Evolutionary conservation across 2,888 invertebrate genomes (phyloP).

Genomic region (Thysanoteuthis rhombus): DNA sequence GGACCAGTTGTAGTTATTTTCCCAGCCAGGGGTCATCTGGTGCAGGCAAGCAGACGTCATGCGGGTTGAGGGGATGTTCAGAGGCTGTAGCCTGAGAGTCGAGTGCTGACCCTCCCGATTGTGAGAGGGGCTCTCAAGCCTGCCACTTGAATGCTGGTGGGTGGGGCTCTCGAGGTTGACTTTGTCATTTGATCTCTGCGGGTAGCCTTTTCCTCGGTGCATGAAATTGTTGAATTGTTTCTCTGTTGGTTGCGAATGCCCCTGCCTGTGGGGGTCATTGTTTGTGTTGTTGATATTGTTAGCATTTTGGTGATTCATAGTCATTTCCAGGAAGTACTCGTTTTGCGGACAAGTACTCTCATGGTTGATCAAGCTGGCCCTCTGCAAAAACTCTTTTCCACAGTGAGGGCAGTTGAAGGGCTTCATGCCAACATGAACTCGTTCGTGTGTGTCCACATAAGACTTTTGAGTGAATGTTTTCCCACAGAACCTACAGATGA

Average conservation of each 20-base stretch:
- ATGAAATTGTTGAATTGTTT: background rate
- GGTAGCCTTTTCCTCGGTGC: background rate
- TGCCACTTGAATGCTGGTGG: background rate
- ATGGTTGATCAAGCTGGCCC: background rate
- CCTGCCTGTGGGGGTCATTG: background rate
- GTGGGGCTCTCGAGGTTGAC: background rate
- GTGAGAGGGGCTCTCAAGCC: background rate
- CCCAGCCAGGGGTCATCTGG: slow-evolving; percentile 21
- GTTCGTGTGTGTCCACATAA: background rate
- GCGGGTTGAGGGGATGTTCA: slow-evolving; percentile 18
- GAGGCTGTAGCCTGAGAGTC: background rate
- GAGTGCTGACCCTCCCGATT: background rate
- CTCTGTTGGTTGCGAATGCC: background rate
- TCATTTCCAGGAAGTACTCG: background rate
- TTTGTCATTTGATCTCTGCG: background rate
- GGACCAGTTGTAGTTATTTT: slow-evolving; percentile 28
- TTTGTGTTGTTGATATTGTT: slow-evolving; percentile 13
- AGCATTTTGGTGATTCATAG: background rate
- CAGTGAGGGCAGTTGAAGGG: slow-evolving; percentile 21
- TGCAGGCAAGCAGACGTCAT: background rate
- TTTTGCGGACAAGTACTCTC: slow-evolving; percentile 17
- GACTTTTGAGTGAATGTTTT: background rate
- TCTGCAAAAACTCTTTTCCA: slow-evolving; percentile 1
- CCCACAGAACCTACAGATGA: slow-evolving; percentile 15
- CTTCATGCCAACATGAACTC: background rate